These are phyloP conservation scores for Sinocyclocheilus anophthalmus DNA, from an alignment of 2,113 vertebrate species.

Conservation along the genomic window DNA sequence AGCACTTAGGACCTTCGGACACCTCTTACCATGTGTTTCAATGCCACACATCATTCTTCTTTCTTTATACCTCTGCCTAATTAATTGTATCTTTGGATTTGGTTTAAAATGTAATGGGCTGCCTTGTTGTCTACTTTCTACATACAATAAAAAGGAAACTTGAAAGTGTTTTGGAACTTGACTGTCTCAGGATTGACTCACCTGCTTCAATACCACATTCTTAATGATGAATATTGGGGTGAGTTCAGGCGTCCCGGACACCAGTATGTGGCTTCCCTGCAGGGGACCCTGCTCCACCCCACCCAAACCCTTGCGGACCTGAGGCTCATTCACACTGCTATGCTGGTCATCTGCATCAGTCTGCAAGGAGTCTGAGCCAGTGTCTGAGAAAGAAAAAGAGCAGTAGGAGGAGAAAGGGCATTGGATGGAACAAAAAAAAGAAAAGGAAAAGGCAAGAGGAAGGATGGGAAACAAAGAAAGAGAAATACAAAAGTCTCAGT, in stretches of 20 bases:
- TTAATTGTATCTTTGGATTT: not conserved
- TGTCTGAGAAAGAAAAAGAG: constrained; percentile 58
- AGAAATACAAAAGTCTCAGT: not conserved
- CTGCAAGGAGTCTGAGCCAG: constrained; percentile 70
- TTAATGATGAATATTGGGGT: constrained; percentile 65
- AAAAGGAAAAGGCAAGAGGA: not conserved
- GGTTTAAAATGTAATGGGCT: not conserved
- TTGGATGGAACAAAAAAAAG: not conserved
- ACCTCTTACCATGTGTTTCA: not conserved
- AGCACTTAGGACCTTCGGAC: not conserved
- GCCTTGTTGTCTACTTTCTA: not conserved
- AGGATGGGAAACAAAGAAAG: not conserved
- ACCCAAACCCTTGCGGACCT: constrained; percentile 26
- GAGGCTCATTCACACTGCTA: constrained; percentile 50
- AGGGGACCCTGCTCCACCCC: constrained; percentile 29
- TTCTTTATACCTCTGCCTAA: not conserved
- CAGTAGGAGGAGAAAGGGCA: not conserved
- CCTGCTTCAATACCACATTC: constrained; percentile 67
- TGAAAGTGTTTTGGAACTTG: not conserved
- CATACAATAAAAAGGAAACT: not conserved
- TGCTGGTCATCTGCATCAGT: constrained; percentile 65
- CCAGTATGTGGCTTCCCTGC: constrained; percentile 35
- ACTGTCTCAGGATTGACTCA: constrained; percentile 39
- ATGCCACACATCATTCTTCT: not conserved
- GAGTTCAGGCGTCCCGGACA: constrained; percentile 29